A percentile compares a stretch with the other conserved stretches of the same genome.
Conservation (phyloP, 2,113 vertebrate species). For the Synodontis membranacea region DNA sequence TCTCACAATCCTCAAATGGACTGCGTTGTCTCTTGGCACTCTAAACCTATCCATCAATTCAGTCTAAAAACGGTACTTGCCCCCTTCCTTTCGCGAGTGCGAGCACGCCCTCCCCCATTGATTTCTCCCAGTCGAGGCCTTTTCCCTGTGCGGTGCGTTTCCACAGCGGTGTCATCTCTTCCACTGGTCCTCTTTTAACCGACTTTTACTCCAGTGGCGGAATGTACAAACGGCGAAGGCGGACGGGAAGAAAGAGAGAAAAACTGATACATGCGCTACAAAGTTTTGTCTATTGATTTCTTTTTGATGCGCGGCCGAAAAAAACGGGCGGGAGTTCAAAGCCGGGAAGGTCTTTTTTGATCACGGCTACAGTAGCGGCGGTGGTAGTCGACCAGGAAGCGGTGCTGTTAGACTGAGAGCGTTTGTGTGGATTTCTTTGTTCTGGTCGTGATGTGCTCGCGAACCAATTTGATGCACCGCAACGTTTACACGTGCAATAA, state of each 20-base stretch:
- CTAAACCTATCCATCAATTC: constrained; percentile 69
- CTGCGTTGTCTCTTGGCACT: constrained; percentile 69
- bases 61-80: constrained; percentile 53
- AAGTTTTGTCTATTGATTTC: constrained; percentile 77
- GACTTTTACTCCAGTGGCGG: constrained; percentile 70
- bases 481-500: constrained; percentile 39
- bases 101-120: constrained; percentile 70
- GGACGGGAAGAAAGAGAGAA: constrained; percentile 53
- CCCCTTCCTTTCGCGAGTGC: constrained; percentile 54
- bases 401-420: constrained; percentile 45
- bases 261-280: constrained; percentile 65
- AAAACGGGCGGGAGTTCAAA: constrained; percentile 67
- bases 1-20: constrained; percentile 66
- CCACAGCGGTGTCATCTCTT: constrained; percentile 72
- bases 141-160: constrained; percentile 62
- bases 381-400: constrained; percentile 57
- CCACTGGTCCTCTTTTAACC: constrained; percentile 71
- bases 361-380: constrained; percentile 63
- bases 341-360: constrained; percentile 66
- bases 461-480: constrained; percentile 54
- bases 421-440: constrained; percentile 58
- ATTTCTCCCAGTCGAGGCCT: constrained; percentile 72
- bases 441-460: constrained; percentile 47
- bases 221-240: constrained; percentile 66
- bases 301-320: constrained; percentile 70